Conservation (phyloP, 2,113 vertebrate genomes). For the Ptilorrhoa leucosticta region DNA sequence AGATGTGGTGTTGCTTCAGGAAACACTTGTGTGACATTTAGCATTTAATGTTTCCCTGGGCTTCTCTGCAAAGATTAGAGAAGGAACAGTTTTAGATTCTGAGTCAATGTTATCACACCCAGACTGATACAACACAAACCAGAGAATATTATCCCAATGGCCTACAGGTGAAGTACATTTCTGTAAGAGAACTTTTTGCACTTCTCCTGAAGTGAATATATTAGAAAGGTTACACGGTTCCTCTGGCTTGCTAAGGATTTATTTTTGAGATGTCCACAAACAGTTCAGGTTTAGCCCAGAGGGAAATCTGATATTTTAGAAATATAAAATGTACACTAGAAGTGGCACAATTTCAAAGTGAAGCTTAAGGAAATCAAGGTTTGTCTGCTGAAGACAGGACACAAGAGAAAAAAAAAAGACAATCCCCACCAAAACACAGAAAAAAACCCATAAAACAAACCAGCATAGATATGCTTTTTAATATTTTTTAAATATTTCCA, state of each 20-base stretch:
- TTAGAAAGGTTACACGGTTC: neutral
- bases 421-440: neutral
- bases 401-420: too few relatives aligned
- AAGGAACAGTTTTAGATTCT: neutral
- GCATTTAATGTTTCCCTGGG: neutral
- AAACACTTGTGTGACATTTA: neutral
- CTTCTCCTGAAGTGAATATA: neutral
- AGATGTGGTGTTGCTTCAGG: neutral
- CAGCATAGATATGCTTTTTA: neutral
- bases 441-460: rapidly evolving
- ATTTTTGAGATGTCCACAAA: neutral
- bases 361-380: neutral
- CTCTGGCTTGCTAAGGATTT: neutral
- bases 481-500: neutral
- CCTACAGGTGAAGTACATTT: neutral
- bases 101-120: neutral
- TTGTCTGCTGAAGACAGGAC: neutral
- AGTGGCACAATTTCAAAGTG: neutral
- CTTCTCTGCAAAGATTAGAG: neutral
- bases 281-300: neutral
- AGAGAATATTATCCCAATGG: neutral
- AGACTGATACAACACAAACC: neutral
- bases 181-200: neutral
- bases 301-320: neutral
- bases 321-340: neutral